Percentiles rank a stretch among this genome's conserved stretches.
These are phyloP conservation scores for Zaprionus africanus DNA, from an alignment of 1,140 invertebrate genomes.

Conservation along the genomic window DNA sequence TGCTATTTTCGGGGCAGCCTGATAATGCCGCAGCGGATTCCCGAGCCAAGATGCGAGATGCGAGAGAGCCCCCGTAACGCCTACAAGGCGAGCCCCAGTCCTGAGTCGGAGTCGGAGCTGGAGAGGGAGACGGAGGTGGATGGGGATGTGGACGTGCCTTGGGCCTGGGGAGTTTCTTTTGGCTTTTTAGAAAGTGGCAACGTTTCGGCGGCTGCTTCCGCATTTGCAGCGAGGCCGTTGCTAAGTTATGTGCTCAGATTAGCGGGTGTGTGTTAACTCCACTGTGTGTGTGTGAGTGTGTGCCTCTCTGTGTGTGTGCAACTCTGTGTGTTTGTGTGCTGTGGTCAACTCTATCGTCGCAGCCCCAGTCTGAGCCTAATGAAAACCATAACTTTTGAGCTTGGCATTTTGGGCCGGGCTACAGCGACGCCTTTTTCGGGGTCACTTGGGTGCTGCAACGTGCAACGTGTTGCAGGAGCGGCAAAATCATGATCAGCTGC, in stretches of 20 bases:
- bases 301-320: not conserved
- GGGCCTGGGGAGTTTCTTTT: conserved; percentile 16
- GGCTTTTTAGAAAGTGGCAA: conserved; percentile 70
- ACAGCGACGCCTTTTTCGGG: conserved; percentile 51
- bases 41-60: not conserved
- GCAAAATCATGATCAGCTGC: conserved; percentile 1
- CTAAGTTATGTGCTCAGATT: conserved; percentile 76
- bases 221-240: conserved; percentile 56
- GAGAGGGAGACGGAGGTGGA: no score
- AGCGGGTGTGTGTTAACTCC: conserved; percentile 78
- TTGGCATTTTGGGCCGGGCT: conserved; percentile 57
- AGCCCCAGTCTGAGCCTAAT: conserved; percentile 51
- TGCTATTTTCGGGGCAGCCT: conserved; percentile 52
- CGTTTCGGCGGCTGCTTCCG: conserved; percentile 58
- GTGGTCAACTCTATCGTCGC: conserved; percentile 54
- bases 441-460: conserved; percentile 11
- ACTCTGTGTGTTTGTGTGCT: conserved; percentile 14
- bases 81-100: not conserved
- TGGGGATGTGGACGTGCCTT: not conserved
- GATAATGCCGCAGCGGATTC: conserved; percentile 50
- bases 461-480: conserved; percentile 3
- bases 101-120: not conserved
- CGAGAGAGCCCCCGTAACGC: conserved; percentile 1
- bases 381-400: conserved; percentile 76
- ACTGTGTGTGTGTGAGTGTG: conserved; percentile 3